Evolutionary conservation across 2,888 invertebrate genomes (phyloP), one percentile per base, ranked within the genome.

Genomic region (Schrankia costaestrigalis): DNA sequence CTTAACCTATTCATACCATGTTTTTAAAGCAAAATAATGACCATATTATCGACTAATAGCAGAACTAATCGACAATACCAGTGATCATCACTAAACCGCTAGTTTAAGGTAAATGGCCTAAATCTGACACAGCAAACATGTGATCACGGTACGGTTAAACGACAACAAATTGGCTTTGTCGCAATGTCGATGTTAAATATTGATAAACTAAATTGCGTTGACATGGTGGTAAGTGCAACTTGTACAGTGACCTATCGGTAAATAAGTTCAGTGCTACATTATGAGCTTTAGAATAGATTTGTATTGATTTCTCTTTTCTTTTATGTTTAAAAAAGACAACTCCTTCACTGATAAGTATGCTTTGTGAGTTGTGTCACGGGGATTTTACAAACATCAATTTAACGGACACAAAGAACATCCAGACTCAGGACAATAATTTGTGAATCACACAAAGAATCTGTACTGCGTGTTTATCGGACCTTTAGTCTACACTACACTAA

Each of bases 191-290:
- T 41, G 35, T 25, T 43, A 38, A 55, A 52, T 44, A 46, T 43
- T 40, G 49, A 48, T 57, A 52, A 48, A 42, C 46, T 41, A 54
- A 54, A 54, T 53, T 42, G 37, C 45, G 53, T 53, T 47, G 57
- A 53, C 53, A 53, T 22, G 24, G 13, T 29, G 11, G 23, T 37
- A 37, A 35, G 30, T 47, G 44, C 35, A 28, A 30, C 10, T 3
- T 17, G 4, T 17, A 7, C 7, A 17, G 17, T 7, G 7, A 17
- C 17, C 7, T 5, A 17, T 3, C 17, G 7, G 17, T 7, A 17
- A 17, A 7, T 17, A 17, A 5, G 3, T 3, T 5, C 17, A 7
- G 17, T n/a, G n/a, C n/a, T n/a, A n/a, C n/a, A n/a, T n/a, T n/a
- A n/a, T n/a, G n/a, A n/a, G n/a, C n/a, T n/a, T n/a, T n/a, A n/a